Percentiles rank a stretch among this genome's conserved stretches.
Evolutionary conservation across 2,113 vertebrate species (phyloP).

Genomic region (Eulemur rufifrons): DNA sequence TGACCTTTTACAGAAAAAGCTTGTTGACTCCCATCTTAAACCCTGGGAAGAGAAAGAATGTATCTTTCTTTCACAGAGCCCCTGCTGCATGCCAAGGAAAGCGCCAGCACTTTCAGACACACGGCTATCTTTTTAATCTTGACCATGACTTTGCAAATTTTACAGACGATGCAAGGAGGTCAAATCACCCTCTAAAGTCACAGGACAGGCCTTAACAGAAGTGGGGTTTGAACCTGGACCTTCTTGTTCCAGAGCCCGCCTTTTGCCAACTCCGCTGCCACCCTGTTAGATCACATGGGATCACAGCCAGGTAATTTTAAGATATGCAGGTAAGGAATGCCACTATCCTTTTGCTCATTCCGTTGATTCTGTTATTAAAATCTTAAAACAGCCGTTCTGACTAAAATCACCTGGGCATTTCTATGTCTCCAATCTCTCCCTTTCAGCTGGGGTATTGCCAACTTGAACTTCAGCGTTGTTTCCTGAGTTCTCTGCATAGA

Average conservation of each 20-base stretch:
- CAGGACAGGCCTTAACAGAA: fast-evolving
- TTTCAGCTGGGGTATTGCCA: fast-evolving
- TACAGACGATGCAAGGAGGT: fast-evolving
- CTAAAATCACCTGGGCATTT: fast-evolving
- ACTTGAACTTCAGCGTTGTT: fast-evolving
- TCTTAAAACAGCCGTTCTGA: background rate
- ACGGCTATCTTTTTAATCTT: background rate
- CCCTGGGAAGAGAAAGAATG: fast-evolving
- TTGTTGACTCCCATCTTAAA: fast-evolving
- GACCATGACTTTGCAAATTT: background rate
- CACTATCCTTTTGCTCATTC: fast-evolving
- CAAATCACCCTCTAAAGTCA: fast-evolving
- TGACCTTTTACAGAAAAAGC: background rate
- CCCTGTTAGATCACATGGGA: background rate
- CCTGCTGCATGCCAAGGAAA: fast-evolving
- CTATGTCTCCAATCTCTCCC: background rate
- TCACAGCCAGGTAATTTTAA: too few relatives aligned
- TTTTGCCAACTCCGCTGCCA: fast-evolving
- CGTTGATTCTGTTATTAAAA: fast-evolving
- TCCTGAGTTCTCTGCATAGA: background rate
- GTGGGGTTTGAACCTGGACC: background rate
- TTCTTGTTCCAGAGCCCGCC: background rate
- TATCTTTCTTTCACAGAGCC: fast-evolving
- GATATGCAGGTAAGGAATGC: fast-evolving
- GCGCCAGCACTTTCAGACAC: fast-evolving